A percentile compares a stretch with the other conserved stretches of the same genome.
phyloP scores from a whole-genome alignment of 1,140 invertebrate species.

The Chlorops oryzae region DNA sequence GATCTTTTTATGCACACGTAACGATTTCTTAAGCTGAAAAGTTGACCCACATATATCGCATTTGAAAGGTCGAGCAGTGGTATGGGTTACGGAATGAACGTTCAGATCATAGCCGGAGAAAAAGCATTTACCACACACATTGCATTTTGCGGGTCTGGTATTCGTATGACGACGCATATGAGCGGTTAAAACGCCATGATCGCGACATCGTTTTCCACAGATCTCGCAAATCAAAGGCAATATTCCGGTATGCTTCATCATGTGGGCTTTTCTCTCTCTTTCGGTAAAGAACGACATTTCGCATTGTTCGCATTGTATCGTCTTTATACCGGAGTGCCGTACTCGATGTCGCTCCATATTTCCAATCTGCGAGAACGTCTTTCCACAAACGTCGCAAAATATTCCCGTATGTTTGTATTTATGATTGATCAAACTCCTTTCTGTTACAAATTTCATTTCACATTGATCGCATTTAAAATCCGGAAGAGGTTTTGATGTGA shows the following conservation, averaged over 20 bases:
- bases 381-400: slow-evolving; percentile 39
- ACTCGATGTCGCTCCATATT: slow-evolving; percentile 40
- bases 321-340: slow-evolving; percentile 40
- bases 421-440: slow-evolving; percentile 31
- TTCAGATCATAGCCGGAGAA: slow-evolving; percentile 39
- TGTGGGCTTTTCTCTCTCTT: slow-evolving; percentile 38
- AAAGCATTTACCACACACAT: slow-evolving; percentile 38
- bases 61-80: slow-evolving; percentile 49
- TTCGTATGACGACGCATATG: slow-evolving; percentile 66
- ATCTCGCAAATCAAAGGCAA: slow-evolving; percentile 41
- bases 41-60: slow-evolving; percentile 50
- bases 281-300: slow-evolving; percentile 35
- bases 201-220: slow-evolving; percentile 34
- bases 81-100: slow-evolving; percentile 49
- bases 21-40: slow-evolving; percentile 38
- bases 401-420: slow-evolving; percentile 43
- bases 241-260: slow-evolving; percentile 34
- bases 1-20: slow-evolving; percentile 38
- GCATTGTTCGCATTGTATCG: slow-evolving; percentile 34
- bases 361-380: slow-evolving; percentile 36
- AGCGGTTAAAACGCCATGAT: slow-evolving; percentile 53
- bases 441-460: slow-evolving; percentile 32
- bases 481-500: neutral
- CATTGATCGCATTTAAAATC: slow-evolving; percentile 33
- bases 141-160: slow-evolving; percentile 70